phyloP scores from a whole-genome alignment of 1,140 invertebrate genomes.

The Piezodorus guildinii region DNA sequence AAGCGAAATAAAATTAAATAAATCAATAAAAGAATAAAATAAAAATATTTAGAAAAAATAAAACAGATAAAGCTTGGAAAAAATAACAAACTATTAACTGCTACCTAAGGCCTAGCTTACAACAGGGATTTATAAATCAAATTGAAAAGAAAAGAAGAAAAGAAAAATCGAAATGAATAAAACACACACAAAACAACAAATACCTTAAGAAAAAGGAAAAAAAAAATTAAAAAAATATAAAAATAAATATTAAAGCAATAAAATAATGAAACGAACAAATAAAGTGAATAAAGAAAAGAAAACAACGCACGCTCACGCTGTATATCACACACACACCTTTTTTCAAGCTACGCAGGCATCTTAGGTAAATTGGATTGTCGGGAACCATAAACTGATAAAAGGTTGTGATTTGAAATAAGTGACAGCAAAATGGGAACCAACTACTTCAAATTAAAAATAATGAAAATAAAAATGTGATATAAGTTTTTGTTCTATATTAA shows the following conservation, averaged over 20 bases:
- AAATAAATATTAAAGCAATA: neutral
- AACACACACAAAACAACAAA: slow-evolving; percentile 18
- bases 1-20: slow-evolving; percentile 17
- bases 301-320: neutral
- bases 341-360: slow-evolving; percentile 10
- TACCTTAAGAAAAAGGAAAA: neutral
- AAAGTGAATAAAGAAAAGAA: slow-evolving; percentile 16
- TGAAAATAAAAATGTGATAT: slow-evolving; percentile 13
- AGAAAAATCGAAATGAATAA: slow-evolving; percentile 1
- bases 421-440: slow-evolving; percentile 6
- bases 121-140: neutral
- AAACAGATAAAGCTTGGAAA: slow-evolving; percentile 5
- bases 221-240: slow-evolving; percentile 4
- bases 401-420: neutral
- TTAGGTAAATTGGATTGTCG: neutral
- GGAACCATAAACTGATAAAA: neutral
- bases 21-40: neutral
- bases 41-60: slow-evolving; percentile 8
- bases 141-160: slow-evolving; percentile 4
- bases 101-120: no score
- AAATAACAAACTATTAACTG: neutral
- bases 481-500: slow-evolving; percentile 2
- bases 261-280: slow-evolving; percentile 5
- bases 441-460: slow-evolving; percentile 9
- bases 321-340: slow-evolving; percentile 4